A percentile compares a stretch with the other conserved stretches of the same genome.
phyloP scores from a whole-genome alignment of 2,113 vertebrate genomes.

The Cebus imitator region DNA sequence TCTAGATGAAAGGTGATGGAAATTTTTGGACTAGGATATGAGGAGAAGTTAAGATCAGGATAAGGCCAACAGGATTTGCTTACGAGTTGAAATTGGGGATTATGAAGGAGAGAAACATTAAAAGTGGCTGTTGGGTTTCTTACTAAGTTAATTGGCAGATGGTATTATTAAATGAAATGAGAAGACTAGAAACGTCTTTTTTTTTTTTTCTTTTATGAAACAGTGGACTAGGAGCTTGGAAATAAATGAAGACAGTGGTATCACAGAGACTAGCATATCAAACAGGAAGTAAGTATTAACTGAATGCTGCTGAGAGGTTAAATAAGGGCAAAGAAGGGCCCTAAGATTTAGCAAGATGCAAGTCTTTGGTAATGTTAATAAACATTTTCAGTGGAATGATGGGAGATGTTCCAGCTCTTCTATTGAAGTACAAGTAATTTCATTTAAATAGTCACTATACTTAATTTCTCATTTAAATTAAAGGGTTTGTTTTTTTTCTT shows the following conservation, averaged over 20 bases:
- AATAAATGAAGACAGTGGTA: background rate
- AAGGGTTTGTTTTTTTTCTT: background rate
- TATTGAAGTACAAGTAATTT: background rate
- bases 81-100: background rate
- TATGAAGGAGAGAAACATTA: background rate
- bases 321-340: background rate
- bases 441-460: background rate
- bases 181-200: background rate
- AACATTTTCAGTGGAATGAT: background rate
- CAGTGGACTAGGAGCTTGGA: background rate
- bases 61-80: background rate
- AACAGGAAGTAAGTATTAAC: background rate
- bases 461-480: background rate
- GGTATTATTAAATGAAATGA: background rate
- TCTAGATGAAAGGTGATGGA: background rate
- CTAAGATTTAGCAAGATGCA: background rate
- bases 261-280: background rate
- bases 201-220: conserved; percentile 2
- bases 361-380: background rate
- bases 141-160: background rate
- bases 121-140: background rate
- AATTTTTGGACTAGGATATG: background rate
- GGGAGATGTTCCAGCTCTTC: background rate
- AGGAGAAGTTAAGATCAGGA: background rate
- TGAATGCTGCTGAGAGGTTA: background rate